phyloP scores from a whole-genome alignment of 2,797 vertebrate genomes.

The Lepus townsendii region DNA sequence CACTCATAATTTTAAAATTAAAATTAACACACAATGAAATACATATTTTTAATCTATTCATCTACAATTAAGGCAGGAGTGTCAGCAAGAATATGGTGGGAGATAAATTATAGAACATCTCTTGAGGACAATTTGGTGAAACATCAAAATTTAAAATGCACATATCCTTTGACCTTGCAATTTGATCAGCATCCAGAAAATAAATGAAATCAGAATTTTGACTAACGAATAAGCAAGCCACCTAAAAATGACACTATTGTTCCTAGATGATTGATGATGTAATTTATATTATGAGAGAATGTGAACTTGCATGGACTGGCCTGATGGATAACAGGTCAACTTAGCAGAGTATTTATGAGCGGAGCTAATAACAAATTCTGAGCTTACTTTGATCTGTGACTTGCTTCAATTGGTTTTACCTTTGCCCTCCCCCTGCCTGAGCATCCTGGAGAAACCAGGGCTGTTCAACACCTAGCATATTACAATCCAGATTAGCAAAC shows the following conservation, averaged over 20 bases:
- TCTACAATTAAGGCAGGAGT: slow-evolving; percentile 46
- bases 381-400: slow-evolving; percentile 67
- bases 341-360: slow-evolving; percentile 58
- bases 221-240: slow-evolving; percentile 13
- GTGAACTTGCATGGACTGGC: slow-evolving; percentile 1
- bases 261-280: background rate
- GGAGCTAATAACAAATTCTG: slow-evolving; percentile 64
- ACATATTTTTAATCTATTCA: background rate
- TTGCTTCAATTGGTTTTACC: slow-evolving; percentile 63
- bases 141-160: slow-evolving; percentile 4
- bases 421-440: background rate
- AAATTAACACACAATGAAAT: background rate
- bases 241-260: slow-evolving; percentile 3
- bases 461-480: background rate
- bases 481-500: background rate
- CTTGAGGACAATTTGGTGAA: slow-evolving; percentile 46
- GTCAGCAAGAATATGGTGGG: background rate
- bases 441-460: background rate
- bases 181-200: slow-evolving; percentile 47
- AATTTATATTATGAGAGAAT: slow-evolving; percentile 57
- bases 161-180: slow-evolving; percentile 20
- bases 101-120: slow-evolving; percentile 32
- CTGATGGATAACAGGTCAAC: slow-evolving; percentile 25
- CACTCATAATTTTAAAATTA: slow-evolving; percentile 6
- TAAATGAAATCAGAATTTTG: slow-evolving; percentile 57